Base-by-base conservation (phyloP, 64 coral and sea anemone genomes). In the Montipora capricornis region DNA sequence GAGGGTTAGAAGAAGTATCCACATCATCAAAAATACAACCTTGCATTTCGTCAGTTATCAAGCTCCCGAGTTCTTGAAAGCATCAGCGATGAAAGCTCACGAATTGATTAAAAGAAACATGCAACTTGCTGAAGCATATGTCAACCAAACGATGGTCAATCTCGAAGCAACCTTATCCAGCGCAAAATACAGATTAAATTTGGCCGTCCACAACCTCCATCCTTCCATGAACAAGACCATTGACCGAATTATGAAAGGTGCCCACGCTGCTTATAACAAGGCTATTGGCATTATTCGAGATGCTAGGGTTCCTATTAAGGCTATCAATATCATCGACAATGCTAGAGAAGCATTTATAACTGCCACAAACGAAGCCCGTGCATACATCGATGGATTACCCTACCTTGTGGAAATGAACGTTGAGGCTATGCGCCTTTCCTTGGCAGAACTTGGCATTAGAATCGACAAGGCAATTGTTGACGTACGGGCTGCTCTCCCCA, bases 81-180 rank as follows among this genome's bases (percentile, higher is more conserved):
- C 46, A 75, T 80, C 83, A 12, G 69, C 83, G 19, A 47, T 82
- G 44, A 78, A 73, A 62, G 82, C 92, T 3, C 67, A 91, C 15
- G 78, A 77, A 47, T 67, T 96, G 1, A 47, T 96, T 22, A 96
- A 96, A 75, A 85, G 47, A 5, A 94, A 88, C n/a, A 88, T 97
- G 44, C 80, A 82, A 89, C 93, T 79, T 15, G 58, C 47, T 3
- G 76, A 86, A 44, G 80, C 71, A 70, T 88, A 87, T 90, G 75
- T 86, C 45, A 93, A 94, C 44, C 88, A 62, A 45, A 76, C 88
- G 22, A 73, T 91, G 29, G 79, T 67, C n/a, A 90, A 70, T 16
- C 13, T 96, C 3, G 80, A 89, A 8, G 85, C 64, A 15, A 83
- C 87, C 7, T 52, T 94, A 22, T 44, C 70, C 19, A 84, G 84